These are phyloP conservation scores for Melospiza melodia DNA, from an alignment of 2,113 vertebrate species.

Conservation along the genomic window DNA sequence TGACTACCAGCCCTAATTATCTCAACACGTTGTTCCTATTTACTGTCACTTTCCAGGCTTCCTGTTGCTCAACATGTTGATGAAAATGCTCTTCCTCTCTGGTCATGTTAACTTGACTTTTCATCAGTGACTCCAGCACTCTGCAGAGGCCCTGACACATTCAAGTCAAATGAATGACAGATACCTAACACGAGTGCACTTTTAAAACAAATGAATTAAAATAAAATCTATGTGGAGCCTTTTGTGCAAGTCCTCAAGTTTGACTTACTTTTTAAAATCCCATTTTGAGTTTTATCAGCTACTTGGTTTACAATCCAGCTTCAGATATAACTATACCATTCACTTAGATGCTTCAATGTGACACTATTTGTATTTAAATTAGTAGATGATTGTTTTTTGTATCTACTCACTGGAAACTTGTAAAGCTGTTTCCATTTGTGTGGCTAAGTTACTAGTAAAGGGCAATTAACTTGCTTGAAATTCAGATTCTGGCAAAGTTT, in stretches of 20 bases:
- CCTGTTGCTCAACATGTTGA: slow-evolving; percentile 63
- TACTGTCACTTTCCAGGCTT: slow-evolving; percentile 68
- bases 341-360: neutral
- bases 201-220: neutral
- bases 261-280: neutral
- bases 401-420: neutral
- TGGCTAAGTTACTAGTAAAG: neutral
- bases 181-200: neutral
- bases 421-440: neutral
- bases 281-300: neutral
- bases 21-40: slow-evolving; percentile 68
- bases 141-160: neutral
- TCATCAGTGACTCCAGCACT: neutral
- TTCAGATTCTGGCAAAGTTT: neutral
- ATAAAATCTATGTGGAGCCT: neutral
- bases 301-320: neutral
- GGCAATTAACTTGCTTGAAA: neutral
- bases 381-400: neutral
- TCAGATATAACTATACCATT: neutral
- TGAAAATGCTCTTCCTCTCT: slow-evolving; percentile 24
- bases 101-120: slow-evolving; percentile 9
- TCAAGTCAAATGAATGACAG: neutral
- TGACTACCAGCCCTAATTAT: slow-evolving; percentile 64
- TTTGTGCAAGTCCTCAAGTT: neutral
- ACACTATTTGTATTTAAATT: neutral